Base-by-base conservation (phyloP, 1,140 invertebrate species). In the Brachionus angularis region DNA sequence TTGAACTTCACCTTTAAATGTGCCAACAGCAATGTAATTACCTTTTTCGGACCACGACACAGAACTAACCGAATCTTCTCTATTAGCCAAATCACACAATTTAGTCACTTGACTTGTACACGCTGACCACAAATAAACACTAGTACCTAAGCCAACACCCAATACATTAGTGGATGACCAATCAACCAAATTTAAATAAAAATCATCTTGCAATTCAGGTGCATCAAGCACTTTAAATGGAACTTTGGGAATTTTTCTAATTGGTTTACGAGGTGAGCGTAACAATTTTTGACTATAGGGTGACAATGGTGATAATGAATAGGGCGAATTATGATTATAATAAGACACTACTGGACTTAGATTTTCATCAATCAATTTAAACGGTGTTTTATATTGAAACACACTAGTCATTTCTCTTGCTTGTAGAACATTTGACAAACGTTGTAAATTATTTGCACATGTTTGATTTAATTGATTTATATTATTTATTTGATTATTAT, bases 161-260 rank as follows among this genome's bases (percentile, higher is more conserved):
- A 99, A 86, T 5, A 98, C 93, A 83, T 99, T 98, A 80, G 96
- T 93, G 5, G 92, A 93, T 1, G 94, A 98, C 96, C 96, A 99
- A 82, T 99, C 96, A 5, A 99, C 96, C 70, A 99, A 84, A 82
- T 98, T 99, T 27, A 98, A 81, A 80, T 98, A 98, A 82, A 99
- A 99, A 81, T 98, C 96, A 81, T 99, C 96, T 82, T 98, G 95
- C 25, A 99, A 82, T 81, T 98, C 96, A 0, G 96, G 96, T 0
- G 96, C 96, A 81, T 99, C 96, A 8, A 98, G 84, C 0, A 96
- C 89, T 84, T 98, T 97, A 79, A 96, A 98, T 0, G 95, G 95
- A 78, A 96, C 94, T 78, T 93, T 87, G 0, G 93, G 94, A 74
- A 98, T 98, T 83, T 97, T 96, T 62, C 94, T 82, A 0, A 93